Evolutionary conservation across 2,113 vertebrate genomes (phyloP).

Genomic region (Ailuropoda melanoleuca): DNA sequence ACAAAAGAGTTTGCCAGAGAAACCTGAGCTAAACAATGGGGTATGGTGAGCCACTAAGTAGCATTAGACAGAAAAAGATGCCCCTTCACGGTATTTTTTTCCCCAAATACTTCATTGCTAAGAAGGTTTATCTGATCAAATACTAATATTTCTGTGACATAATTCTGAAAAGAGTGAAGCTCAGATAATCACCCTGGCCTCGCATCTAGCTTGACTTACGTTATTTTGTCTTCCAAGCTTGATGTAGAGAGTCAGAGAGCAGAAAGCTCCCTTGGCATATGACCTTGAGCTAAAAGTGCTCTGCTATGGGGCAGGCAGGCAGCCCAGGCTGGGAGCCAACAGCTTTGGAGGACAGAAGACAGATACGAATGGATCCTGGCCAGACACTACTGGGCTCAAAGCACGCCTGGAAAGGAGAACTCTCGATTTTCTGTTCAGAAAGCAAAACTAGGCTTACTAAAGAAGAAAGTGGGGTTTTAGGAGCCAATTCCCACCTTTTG

Average conservation of each 20-base stretch:
- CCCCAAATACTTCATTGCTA: neutral
- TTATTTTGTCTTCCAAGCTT: constrained; percentile 11
- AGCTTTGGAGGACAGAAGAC: neutral
- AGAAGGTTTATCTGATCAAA: neutral
- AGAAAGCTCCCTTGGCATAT: neutral
- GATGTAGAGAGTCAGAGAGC: neutral
- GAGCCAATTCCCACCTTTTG: neutral
- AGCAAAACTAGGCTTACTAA: neutral
- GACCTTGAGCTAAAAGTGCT: neutral
- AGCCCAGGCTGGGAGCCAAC: neutral
- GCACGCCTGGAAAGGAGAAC: neutral
- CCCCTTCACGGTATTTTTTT: neutral
- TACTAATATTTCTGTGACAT: neutral
- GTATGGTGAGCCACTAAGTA: neutral
- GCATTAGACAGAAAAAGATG: neutral
- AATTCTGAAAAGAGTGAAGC: neutral
- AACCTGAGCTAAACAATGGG: neutral
- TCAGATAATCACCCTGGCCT: neutral
- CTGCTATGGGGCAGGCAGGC: neutral
- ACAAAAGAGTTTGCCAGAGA: constrained; percentile 50
- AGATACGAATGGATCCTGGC: neutral
- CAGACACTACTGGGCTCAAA: neutral
- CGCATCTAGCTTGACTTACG: neutral
- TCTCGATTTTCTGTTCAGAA: neutral
- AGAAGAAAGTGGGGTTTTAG: neutral